Percentiles rank a stretch among this genome's conserved stretches.
Conservation (phyloP, 1,140 invertebrate genomes). For the Diorhabda elongata region DNA sequence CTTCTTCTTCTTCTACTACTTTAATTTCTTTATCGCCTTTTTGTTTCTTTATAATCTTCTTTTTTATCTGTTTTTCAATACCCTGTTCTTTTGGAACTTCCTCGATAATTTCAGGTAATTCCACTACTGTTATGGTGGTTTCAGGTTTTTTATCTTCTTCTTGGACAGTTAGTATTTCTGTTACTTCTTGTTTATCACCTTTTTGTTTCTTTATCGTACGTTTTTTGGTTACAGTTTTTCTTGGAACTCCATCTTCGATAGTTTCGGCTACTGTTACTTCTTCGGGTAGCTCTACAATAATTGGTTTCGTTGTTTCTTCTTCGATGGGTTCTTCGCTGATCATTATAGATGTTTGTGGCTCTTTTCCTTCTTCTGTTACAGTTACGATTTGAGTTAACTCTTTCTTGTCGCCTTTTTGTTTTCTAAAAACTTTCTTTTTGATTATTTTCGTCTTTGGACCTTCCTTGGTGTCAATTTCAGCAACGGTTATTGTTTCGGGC, state of each 20-base stretch:
- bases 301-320: constrained; percentile 36
- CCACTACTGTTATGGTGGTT: constrained; percentile 45
- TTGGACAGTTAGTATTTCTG: constrained; percentile 41
- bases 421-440: constrained; percentile 34
- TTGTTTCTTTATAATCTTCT: constrained; percentile 41
- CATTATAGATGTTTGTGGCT: constrained; percentile 40
- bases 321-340: constrained; percentile 38
- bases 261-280: constrained; percentile 33
- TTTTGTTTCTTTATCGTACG: constrained; percentile 43
- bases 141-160: constrained; percentile 48
- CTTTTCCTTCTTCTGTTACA: constrained; percentile 39
- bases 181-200: constrained; percentile 39
- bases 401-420: constrained; percentile 38
- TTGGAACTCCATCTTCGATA: constrained; percentile 35
- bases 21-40: constrained; percentile 41
- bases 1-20: constrained; percentile 43
- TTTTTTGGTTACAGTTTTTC: constrained; percentile 42
- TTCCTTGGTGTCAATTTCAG: constrained; percentile 31
- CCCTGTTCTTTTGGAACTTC: constrained; percentile 34
- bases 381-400: constrained; percentile 43
- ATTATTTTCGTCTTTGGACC: constrained; percentile 34
- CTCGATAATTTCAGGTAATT: constrained; percentile 34
- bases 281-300: constrained; percentile 48
- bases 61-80: constrained; percentile 38
- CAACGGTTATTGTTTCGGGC: constrained; percentile 42